These are phyloP conservation scores for Gallinago media DNA, from an alignment of 2,113 vertebrate genomes.

Conservation along the genomic window DNA sequence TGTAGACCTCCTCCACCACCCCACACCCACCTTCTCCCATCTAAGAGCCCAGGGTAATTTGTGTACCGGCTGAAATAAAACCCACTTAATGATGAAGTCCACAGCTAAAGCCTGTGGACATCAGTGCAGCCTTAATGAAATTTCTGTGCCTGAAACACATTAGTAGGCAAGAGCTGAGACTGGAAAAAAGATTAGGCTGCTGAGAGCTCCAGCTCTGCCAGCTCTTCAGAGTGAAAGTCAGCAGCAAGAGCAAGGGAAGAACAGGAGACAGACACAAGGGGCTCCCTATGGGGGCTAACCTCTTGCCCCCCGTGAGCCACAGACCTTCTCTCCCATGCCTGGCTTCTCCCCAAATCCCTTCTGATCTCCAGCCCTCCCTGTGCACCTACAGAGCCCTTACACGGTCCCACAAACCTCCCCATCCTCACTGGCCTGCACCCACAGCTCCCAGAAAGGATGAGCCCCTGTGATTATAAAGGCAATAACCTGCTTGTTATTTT, in stretches of 20 bases:
- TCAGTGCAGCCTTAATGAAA: conserved; percentile 75
- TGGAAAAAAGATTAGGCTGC: conserved; percentile 74
- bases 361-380: not conserved
- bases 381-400: not conserved
- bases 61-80: conserved; percentile 68
- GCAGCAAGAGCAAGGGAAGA: conserved; percentile 34
- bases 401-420: not conserved
- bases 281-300: not conserved
- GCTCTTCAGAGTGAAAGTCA: conserved; percentile 21
- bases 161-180: conserved; percentile 73
- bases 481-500: not conserved
- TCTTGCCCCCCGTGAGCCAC: not conserved
- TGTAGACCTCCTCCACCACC: not conserved
- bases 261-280: not conserved
- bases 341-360: not conserved
- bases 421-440: not conserved
- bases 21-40: not conserved
- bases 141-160: conserved; percentile 77
- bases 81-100: conserved; percentile 59
- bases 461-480: not conserved
- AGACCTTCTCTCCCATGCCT: not conserved
- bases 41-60: conserved; percentile 48
- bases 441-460: not conserved
- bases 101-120: conserved; percentile 72
- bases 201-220: conserved; percentile 49